Percentiles rank a stretch among this genome's conserved stretches.
Conservation (phyloP, 2,888 invertebrate species). For the Andricus curvator region DNA sequence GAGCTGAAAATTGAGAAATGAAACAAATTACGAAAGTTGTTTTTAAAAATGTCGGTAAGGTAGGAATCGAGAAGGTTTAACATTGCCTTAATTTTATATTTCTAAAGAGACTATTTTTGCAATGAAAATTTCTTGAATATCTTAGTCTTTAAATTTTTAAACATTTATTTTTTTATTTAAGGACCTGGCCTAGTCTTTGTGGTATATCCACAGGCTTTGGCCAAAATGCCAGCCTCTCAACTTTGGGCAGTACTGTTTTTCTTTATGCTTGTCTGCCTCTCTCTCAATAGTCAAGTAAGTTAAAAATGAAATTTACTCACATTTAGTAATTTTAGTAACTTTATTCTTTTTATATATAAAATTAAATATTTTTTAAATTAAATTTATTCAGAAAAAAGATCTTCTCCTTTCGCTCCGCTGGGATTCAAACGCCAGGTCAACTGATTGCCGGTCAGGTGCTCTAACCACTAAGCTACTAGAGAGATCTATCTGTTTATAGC, state of each 20-base stretch:
- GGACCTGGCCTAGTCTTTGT: constrained; percentile 94
- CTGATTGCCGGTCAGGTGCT: no score
- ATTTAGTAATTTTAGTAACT: not conserved
- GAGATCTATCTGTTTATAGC: no score
- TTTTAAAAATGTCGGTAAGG: no score
- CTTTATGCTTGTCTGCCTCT: constrained; percentile 93
- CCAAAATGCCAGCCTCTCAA: constrained; percentile 94
- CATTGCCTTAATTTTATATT: not conserved
- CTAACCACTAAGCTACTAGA: no score
- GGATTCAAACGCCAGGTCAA: no score
- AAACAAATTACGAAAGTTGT: no score
- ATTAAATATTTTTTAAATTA: no score
- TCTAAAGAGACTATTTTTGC: constrained; percentile 51
- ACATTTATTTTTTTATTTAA: constrained; percentile 74
- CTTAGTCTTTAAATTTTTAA: not conserved
- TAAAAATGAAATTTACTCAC: not conserved
- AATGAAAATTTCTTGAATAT: no score
- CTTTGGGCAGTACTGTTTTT: constrained; percentile 94
- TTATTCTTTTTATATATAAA: not conserved
- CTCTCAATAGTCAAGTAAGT: constrained; percentile 91
- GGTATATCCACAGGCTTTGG: constrained; percentile 95
- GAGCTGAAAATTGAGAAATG: no score
- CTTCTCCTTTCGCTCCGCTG: no score
- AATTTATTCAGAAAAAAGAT: no score
- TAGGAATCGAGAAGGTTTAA: no score